Conservation (phyloP, 1,140 invertebrate genomes). For the Melanaphis sacchari region DNA sequence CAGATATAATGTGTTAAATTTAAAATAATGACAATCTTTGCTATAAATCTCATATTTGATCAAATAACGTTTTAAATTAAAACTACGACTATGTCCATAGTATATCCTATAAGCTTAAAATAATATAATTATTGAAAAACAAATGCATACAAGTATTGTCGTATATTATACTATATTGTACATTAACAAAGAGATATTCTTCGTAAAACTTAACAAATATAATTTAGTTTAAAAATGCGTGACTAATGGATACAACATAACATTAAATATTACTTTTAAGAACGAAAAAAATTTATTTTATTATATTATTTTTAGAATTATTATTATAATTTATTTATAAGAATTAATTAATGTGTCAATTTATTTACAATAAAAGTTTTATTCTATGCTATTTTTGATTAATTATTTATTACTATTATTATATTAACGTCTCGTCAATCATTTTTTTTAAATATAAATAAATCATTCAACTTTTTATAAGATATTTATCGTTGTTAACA, state of each 20-base stretch:
- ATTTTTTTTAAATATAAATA: neutral
- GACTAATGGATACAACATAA: neutral
- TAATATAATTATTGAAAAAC: neutral
- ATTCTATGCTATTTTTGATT: neutral
- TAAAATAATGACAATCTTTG: neutral
- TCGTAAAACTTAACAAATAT: neutral
- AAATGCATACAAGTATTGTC: neutral
- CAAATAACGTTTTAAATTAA: neutral
- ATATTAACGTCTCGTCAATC: neutral
- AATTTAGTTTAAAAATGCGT: neutral
- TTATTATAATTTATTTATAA: neutral
- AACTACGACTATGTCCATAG: neutral
- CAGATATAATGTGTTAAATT: neutral
- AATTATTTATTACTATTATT: neutral
- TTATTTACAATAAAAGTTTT: neutral
- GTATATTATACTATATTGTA: neutral
- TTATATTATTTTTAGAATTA: neutral
- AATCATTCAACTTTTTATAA: neutral
- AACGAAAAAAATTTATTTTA: neutral
- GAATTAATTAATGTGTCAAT: neutral
- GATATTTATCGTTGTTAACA: neutral
- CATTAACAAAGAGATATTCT: neutral
- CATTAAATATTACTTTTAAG: neutral
- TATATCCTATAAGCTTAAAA: neutral
- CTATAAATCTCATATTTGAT: neutral